Conservation (phyloP, 2,888 invertebrate genomes). For the Maniola hyperantus region DNA sequence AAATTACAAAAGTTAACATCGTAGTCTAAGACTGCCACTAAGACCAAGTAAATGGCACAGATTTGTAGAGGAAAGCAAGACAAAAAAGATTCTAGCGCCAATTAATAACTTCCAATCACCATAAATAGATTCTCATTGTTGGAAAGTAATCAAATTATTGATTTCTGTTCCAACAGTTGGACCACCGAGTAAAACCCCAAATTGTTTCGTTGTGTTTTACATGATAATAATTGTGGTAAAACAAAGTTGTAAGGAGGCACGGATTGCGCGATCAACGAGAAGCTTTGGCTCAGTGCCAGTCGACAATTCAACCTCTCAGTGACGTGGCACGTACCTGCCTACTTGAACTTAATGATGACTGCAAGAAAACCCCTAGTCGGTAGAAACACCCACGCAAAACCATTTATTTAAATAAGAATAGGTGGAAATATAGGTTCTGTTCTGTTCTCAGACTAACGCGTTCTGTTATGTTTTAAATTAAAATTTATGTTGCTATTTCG, state of each 20-base stretch:
- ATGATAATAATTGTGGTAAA: conserved; percentile 38
- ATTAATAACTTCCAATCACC: neutral
- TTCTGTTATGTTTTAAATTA: too few species aligned
- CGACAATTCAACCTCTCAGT: conserved; percentile 48
- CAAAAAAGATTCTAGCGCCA: neutral
- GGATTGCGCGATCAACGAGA: conserved; percentile 36
- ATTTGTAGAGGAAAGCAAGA: neutral
- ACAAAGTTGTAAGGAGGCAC: conserved; percentile 37
- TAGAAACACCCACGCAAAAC: conserved; percentile 27
- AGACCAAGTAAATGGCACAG: too few species aligned
- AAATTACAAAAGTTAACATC: too few species aligned
- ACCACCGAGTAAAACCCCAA: neutral
- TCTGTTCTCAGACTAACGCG: neutral
- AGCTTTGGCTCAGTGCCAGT: conserved; percentile 62
- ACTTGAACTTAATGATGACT: conserved; percentile 31
- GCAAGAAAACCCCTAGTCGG: conserved; percentile 26
- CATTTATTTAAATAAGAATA: conserved; percentile 15
- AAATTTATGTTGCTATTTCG: too few species aligned
- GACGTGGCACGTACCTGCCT: conserved; percentile 33
- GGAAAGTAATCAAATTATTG: neutral
- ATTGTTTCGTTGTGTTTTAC: conserved; percentile 15
- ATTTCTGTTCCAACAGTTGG: neutral
- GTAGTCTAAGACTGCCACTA: too few species aligned
- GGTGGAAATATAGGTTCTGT: neutral
- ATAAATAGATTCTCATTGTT: neutral